phyloP scores from a whole-genome alignment of 37 sponge, comb jelly and placozoan species.

The Hormiphora californensis region DNA sequence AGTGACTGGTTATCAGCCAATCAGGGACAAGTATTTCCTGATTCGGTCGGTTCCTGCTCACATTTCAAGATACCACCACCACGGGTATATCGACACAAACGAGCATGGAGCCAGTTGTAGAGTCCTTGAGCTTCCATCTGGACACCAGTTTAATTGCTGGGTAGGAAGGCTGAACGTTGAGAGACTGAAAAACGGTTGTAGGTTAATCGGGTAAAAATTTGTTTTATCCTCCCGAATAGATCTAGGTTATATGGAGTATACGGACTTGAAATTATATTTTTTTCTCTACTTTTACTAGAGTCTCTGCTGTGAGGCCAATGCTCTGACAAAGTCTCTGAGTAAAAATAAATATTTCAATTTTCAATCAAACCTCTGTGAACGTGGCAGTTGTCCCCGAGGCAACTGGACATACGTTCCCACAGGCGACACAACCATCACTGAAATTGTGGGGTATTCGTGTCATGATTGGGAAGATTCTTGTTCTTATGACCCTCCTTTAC shows the following conservation, averaged over 20 bases:
- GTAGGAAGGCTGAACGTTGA: slow-evolving; percentile 24
- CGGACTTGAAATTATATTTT: no score
- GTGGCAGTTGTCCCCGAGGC: slow-evolving; percentile 11
- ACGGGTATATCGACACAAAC: slow-evolving; percentile 42
- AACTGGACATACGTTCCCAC: slow-evolving; percentile 32
- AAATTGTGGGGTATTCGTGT: background rate
- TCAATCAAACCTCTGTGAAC: slow-evolving; percentile 10
- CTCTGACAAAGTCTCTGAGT: no score
- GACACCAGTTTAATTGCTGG: slow-evolving; percentile 3
- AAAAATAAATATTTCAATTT: background rate
- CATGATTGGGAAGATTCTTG: no score
- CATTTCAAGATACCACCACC: no score
- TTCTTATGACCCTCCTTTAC: background rate
- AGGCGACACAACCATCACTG: slow-evolving; percentile 45
- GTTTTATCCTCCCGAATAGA: no score
- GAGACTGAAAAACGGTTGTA: background rate
- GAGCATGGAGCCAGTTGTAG: background rate
- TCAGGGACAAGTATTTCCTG: no score
- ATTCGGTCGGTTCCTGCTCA: no score
- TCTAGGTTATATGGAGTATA: no score
- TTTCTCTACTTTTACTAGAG: no score
- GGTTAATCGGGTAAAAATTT: background rate
- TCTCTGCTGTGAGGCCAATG: no score
- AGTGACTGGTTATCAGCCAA: no score
- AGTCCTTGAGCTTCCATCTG: background rate